phyloP scores from a whole-genome alignment of 2,797 vertebrate genomes.

The Myotis daubentonii region DNA sequence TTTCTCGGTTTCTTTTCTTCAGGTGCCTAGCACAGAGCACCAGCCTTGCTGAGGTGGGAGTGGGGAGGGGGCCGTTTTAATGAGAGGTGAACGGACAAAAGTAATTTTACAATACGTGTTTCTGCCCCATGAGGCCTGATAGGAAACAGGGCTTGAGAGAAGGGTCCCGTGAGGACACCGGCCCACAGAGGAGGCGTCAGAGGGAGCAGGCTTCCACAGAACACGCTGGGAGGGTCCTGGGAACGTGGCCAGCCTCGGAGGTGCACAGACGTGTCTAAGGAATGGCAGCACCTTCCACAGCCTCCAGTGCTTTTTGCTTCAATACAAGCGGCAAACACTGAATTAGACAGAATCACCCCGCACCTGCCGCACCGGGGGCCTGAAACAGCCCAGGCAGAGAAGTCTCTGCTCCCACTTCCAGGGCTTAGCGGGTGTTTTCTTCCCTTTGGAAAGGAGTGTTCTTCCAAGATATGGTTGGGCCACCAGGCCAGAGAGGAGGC shows the following conservation, averaged over 20 bases:
- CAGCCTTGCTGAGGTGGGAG: background rate
- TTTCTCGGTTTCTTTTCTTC: background rate
- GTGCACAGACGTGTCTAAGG: background rate
- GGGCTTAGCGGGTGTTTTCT: background rate
- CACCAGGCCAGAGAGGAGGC: background rate
- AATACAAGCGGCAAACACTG: background rate
- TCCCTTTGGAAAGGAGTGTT: background rate
- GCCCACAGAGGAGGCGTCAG: background rate
- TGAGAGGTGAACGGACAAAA: background rate
- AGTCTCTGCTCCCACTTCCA: background rate
- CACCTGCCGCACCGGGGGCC: background rate
- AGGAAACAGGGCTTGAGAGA: background rate
- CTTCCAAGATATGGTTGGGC: slow-evolving; percentile 16
- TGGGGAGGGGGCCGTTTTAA: background rate
- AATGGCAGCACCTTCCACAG: background rate
- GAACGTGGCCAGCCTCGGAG: background rate
- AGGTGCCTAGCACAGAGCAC: background rate
- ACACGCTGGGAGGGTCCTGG: background rate
- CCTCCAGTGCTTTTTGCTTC: background rate
- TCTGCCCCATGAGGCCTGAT: background rate
- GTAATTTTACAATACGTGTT: background rate
- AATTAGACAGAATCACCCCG: background rate
- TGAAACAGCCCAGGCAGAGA: background rate
- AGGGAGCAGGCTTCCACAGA: background rate
- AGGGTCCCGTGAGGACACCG: background rate